phyloP scores from a whole-genome alignment of 64 coral and sea anemone genomes.

The Montipora sp. region DNA sequence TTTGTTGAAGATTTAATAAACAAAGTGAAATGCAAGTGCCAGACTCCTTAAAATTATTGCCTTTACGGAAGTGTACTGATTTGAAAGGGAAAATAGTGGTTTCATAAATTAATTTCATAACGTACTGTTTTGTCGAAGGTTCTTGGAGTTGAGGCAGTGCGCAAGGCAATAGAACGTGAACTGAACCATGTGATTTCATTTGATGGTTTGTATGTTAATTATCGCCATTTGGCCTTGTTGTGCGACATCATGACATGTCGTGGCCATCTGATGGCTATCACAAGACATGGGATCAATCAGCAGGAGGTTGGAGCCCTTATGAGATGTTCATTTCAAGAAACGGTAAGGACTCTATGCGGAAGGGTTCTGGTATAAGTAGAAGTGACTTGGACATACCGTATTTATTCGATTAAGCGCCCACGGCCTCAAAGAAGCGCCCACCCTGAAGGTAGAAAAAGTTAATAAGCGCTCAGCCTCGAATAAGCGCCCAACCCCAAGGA shows the following conservation, averaged over 20 bases:
- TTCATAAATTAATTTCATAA: neutral
- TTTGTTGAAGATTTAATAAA: too few species aligned
- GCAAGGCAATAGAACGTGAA: constrained; percentile 97
- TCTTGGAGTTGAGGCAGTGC: constrained; percentile 96
- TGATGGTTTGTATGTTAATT: constrained; percentile 98
- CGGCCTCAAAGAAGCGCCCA: too few species aligned
- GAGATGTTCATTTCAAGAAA: constrained; percentile 99
- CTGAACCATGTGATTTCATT: constrained; percentile 99
- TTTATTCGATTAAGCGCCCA: too few species aligned
- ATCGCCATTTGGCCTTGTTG: constrained; percentile 93
- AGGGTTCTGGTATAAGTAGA: too few species aligned
- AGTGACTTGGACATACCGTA: too few species aligned
- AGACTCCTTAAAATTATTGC: too few species aligned
- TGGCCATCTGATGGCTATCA: constrained; percentile 98
- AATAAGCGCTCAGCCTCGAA: too few species aligned
- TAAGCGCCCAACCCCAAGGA: too few species aligned
- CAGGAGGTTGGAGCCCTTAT: constrained; percentile 96
- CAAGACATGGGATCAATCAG: constrained; percentile 95
- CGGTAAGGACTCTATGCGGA: constrained; percentile 51
- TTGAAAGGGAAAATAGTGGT: too few species aligned
- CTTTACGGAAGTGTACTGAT: too few species aligned
- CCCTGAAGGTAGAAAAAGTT: too few species aligned
- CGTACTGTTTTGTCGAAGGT: constrained; percentile 53
- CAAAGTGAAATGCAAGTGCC: too few species aligned
- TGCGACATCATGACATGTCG: constrained; percentile 98